Conservation (phyloP, 1,140 invertebrate genomes). For the Nasonia giraulti region DNA sequence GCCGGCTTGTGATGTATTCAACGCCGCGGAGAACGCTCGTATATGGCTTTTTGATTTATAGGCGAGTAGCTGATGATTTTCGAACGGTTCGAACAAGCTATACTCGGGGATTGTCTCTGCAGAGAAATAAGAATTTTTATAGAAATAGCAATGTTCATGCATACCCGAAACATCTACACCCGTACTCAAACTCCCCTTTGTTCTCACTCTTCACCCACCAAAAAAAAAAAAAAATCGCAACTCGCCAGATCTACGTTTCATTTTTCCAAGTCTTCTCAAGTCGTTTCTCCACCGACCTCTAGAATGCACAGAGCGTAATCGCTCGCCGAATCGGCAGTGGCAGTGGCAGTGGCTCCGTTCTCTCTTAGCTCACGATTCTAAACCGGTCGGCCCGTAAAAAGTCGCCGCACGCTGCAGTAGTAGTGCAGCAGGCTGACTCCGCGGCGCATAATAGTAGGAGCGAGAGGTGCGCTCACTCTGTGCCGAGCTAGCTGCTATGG, state of each 20-base stretch:
- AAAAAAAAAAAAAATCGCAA: too few species aligned
- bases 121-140: too few species aligned
- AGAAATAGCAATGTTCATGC: too few species aligned
- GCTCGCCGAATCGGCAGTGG: slow-evolving; percentile 45
- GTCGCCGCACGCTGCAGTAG: neutral
- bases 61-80: neutral
- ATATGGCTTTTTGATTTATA: neutral
- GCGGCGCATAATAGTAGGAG: neutral
- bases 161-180: neutral
- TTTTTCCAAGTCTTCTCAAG: neutral
- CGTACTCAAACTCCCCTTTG: neutral
- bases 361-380: slow-evolving; percentile 26
- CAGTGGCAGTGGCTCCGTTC: slow-evolving; percentile 47
- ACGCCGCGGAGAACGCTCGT: neutral
- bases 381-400: slow-evolving; percentile 45
- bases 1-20: neutral
- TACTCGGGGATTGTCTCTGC: neutral
- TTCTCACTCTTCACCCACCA: neutral
- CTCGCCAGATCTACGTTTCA: neutral
- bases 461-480: neutral
- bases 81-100: neutral
- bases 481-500: neutral
- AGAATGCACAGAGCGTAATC: neutral
- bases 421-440: neutral
- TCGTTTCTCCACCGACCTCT: neutral